phyloP scores from a whole-genome alignment of 2,113 vertebrate species.

The Vimba vimba region DNA sequence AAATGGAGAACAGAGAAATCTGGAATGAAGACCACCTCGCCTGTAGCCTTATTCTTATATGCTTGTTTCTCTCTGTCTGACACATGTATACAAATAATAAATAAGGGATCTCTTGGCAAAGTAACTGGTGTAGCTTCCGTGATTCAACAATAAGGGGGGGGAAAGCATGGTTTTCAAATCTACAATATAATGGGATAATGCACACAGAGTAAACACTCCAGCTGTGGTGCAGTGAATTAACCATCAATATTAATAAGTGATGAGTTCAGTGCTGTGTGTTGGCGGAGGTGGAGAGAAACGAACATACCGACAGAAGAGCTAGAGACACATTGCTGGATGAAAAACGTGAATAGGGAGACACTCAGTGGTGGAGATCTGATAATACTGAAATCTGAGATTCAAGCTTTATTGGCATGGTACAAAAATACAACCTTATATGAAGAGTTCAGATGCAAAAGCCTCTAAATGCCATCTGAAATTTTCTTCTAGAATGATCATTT shows the following conservation, averaged over 20 bases:
- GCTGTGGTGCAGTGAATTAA: conserved; percentile 11
- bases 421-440: background rate
- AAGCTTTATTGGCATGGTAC: background rate
- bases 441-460: too few species aligned
- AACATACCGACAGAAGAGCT: background rate
- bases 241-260: conserved; percentile 12
- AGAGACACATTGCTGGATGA: background rate
- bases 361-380: conserved; percentile 63
- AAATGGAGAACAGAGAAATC: too few species aligned
- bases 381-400: background rate
- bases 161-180: too few species aligned
- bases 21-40: too few species aligned
- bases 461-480: too few species aligned
- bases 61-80: too few species aligned
- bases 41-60: too few species aligned
- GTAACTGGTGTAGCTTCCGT: too few species aligned
- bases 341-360: conserved; percentile 70
- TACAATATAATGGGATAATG: background rate
- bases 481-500: too few species aligned
- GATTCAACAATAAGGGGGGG: too few species aligned
- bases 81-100: too few species aligned
- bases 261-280: background rate
- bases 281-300: background rate
- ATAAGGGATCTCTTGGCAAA: too few species aligned
- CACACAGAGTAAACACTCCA: background rate